These are phyloP conservation scores for Rutpela maculata DNA, from an alignment of 2,888 invertebrate species.

Conservation along the genomic window DNA sequence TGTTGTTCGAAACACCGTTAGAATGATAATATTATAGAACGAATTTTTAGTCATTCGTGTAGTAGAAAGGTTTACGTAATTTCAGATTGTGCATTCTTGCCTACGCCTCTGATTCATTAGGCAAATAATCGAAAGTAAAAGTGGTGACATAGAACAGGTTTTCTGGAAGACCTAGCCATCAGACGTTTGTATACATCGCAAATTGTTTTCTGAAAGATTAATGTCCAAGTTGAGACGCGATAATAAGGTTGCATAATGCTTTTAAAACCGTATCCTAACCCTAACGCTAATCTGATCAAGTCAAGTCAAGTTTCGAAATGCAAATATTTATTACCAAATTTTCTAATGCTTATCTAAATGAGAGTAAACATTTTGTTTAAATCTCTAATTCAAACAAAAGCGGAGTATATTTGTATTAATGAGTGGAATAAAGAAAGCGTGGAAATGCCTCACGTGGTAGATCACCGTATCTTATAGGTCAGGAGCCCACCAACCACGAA, in stretches of 20 bases:
- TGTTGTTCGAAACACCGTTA: background rate
- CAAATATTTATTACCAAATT: conserved; percentile 47
- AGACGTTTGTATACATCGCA: conserved; percentile 44
- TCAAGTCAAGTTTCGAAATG: conserved; percentile 41
- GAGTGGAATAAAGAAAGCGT: conserved; percentile 10
- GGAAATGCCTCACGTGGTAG: background rate
- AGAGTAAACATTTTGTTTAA: conserved; percentile 16
- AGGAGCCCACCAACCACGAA: too few species aligned
- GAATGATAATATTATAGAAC: background rate
- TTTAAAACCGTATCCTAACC: conserved; percentile 31
- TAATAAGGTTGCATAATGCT: conserved; percentile 40
- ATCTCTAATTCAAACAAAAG: background rate
- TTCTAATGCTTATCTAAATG: conserved; percentile 20
- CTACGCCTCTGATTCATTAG: conserved; percentile 33
- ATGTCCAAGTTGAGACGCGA: conserved; percentile 39
- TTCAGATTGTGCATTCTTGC: conserved; percentile 5
- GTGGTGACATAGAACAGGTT: conserved; percentile 36
- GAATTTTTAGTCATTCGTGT: background rate
- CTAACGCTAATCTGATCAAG: conserved; percentile 35
- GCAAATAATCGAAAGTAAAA: conserved; percentile 39
- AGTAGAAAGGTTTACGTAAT: background rate
- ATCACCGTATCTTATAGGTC: conserved; percentile 11
- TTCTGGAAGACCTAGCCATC: conserved; percentile 42
- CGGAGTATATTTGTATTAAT: background rate
- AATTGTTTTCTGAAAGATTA: conserved; percentile 39